Base-by-base conservation (phyloP, 1,140 invertebrate species). In the Cheumatopsyche charites region DNA sequence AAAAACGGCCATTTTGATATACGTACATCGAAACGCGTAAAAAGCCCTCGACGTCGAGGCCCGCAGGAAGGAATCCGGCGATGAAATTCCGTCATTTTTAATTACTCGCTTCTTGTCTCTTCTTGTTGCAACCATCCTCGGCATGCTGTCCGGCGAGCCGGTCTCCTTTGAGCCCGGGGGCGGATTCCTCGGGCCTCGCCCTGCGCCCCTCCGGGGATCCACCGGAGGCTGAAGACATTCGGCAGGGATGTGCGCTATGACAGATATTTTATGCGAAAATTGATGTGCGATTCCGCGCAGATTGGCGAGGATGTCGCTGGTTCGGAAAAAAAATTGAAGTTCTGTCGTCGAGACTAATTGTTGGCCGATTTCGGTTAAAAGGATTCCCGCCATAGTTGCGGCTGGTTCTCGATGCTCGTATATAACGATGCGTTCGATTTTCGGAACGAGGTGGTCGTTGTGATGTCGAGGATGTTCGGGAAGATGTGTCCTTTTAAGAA, bases 41-140 rank as follows among this genome's bases (percentile, higher is more conserved):
- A 36, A 36, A 3, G 3, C 9, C 29, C 29, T 4, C 29, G 29
- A 9, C 29, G 9, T 9, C 29, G 29, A n/a, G n/a, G 29, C 29
- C 29, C 29, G 66, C 17, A n/a, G n/a, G n/a, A n/a, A n/a, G 21
- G 66, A 68, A 68, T 68, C 29, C 66, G 49, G 17, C 41, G 66
- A 68, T 68, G 45, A 68, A 68, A 68, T 68, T 68, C 66, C 42
- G 17, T 68, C 66, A 68, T 68, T 68, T 66, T 68, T 68, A 68
- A 68, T 68, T 68, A 68, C 66, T 58, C 55, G 55, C 55, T 58
- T 58, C 55, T 58, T 58, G 21, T 25, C 29, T 3, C 29, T 9
- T 12, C 55, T 21, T 23, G n/a, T n/a, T n/a, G n/a, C 17, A 58
- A 58, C 55, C 55, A 58, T 58, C 23, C 55, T 21, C 17, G 21